Evolutionary conservation across 2,888 invertebrate species (phyloP).

Genomic region (Thecocarcelia acutangulata): DNA sequence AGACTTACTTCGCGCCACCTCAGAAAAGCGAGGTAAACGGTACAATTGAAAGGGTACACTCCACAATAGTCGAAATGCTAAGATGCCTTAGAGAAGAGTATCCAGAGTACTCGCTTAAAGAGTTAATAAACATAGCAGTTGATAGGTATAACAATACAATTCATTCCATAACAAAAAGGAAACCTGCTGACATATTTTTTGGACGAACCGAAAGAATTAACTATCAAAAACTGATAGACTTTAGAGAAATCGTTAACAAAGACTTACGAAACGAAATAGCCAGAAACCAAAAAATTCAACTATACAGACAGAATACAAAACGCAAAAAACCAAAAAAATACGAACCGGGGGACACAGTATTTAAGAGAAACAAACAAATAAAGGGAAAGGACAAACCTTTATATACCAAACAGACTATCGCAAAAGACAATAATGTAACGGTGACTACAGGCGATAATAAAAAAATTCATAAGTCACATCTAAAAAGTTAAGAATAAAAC

Average conservation of each 20-base stretch:
- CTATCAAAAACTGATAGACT: constrained; percentile 19
- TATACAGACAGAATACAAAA: constrained; percentile 24
- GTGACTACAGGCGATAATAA: constrained; percentile 23
- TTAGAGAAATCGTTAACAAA: constrained; percentile 13
- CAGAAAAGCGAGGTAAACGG: constrained; percentile 24
- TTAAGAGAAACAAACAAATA: constrained; percentile 39
- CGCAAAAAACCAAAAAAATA: constrained; percentile 3
- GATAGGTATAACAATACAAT: constrained; percentile 33
- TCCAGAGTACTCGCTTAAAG: background rate
- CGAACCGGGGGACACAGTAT: constrained; percentile 2
- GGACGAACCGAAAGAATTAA: constrained; percentile 15
- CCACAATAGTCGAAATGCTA: constrained; percentile 17
- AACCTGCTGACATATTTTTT: constrained; percentile 37
- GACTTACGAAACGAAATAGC: constrained; percentile 27
- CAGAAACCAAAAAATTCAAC: constrained; percentile 20
- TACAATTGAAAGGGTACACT: constrained; percentile 13
- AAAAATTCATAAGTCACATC: constrained; percentile 34
- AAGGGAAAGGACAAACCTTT: constrained; percentile 34
- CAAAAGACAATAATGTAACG: constrained; percentile 14
- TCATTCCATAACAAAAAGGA: constrained; percentile 17
- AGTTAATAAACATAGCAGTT: constrained; percentile 3
- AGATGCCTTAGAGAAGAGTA: constrained; percentile 8
- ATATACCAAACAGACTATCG: constrained; percentile 13
- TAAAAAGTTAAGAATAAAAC: constrained; percentile 32
- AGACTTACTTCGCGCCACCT: constrained; percentile 5